Conservation (phyloP, 2,888 invertebrate species). For the Xanthorhoe designata region DNA sequence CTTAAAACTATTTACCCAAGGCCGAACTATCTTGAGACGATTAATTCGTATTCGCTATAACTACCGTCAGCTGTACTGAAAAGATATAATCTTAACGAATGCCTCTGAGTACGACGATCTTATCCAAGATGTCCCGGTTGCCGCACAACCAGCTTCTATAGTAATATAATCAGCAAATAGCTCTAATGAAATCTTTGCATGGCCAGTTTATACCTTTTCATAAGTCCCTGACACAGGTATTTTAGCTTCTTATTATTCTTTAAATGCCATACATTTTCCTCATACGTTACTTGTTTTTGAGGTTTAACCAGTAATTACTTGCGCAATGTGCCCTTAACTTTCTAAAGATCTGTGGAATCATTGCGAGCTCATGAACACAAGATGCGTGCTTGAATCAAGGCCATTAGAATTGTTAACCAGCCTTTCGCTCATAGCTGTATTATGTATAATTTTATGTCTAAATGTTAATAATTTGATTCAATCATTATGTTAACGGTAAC, state of each 20-base stretch:
- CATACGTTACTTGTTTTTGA: slow-evolving; percentile 15
- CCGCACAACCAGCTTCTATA: slow-evolving; percentile 15
- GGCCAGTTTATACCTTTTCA: slow-evolving; percentile 10
- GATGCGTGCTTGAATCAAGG: slow-evolving; percentile 43
- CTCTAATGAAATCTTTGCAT: slow-evolving; percentile 11
- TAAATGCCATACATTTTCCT: slow-evolving; percentile 15
- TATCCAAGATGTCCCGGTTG: slow-evolving; percentile 47
- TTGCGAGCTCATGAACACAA: slow-evolving; percentile 32
- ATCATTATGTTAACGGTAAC: slow-evolving; percentile 34
- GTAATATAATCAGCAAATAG: slow-evolving; percentile 8
- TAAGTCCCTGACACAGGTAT: not conserved
- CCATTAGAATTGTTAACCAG: slow-evolving; percentile 39
- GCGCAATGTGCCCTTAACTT: slow-evolving; percentile 35
- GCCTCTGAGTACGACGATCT: slow-evolving; percentile 61
- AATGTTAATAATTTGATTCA: slow-evolving; percentile 33
- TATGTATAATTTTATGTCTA: slow-evolving; percentile 31
- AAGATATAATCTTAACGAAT: slow-evolving; percentile 63
- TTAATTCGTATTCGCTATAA: slow-evolving; percentile 61
- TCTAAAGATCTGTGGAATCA: slow-evolving; percentile 36
- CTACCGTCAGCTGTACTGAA: slow-evolving; percentile 49
- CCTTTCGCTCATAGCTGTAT: slow-evolving; percentile 36
- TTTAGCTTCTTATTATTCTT: slow-evolving; percentile 12
- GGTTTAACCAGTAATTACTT: slow-evolving; percentile 24
- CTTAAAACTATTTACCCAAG: slow-evolving; percentile 43
- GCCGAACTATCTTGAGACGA: slow-evolving; percentile 48